phyloP scores from a whole-genome alignment of 23 tunicate genomes.

The Clavelina lepadiformis region DNA sequence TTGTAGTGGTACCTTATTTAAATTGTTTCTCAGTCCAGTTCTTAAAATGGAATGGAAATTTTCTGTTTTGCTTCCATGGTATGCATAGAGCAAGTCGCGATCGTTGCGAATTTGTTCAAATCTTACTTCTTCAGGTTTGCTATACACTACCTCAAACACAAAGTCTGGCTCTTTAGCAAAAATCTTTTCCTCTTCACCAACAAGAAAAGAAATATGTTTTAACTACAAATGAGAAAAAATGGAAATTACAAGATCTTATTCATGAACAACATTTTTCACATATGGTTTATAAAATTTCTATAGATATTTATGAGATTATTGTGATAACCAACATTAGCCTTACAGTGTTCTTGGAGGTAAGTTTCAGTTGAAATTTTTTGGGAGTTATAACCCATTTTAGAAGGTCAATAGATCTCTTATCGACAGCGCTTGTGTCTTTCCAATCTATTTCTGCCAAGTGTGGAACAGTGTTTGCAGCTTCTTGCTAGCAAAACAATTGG shows the following conservation, averaged over 20 bases:
- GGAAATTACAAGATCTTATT: background rate
- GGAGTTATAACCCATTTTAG: conserved; percentile 44
- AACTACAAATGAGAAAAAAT: too few species aligned
- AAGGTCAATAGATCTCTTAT: conserved; percentile 12
- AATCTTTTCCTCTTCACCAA: conserved; percentile 1
- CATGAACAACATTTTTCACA: background rate
- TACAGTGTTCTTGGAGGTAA: too few species aligned
- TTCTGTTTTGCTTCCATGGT: conserved; percentile 83
- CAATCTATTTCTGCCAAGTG: conserved; percentile 28
- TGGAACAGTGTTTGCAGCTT: conserved; percentile 8
- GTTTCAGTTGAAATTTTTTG: conserved; percentile 17
- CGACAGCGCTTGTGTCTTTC: conserved; percentile 13
- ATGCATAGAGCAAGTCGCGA: conserved; percentile 38
- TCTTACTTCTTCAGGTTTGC: conserved; percentile 28
- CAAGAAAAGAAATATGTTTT: too few species aligned
- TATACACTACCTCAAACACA: conserved; percentile 53
- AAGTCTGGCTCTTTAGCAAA: conserved; percentile 31
- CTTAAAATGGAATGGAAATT: conserved; percentile 82
- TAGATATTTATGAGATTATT: too few species aligned
- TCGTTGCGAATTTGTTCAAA: conserved; percentile 22
- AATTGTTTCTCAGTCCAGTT: conserved; percentile 57
- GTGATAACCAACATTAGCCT: too few species aligned
- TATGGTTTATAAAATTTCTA: too few species aligned
- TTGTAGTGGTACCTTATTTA: conserved; percentile 64
- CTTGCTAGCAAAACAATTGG: too few species aligned